A percentile compares a stretch with the other conserved stretches of the same genome.
Evolutionary conservation across 2,888 invertebrate species (phyloP).

Genomic region (Papilio gigon): DNA sequence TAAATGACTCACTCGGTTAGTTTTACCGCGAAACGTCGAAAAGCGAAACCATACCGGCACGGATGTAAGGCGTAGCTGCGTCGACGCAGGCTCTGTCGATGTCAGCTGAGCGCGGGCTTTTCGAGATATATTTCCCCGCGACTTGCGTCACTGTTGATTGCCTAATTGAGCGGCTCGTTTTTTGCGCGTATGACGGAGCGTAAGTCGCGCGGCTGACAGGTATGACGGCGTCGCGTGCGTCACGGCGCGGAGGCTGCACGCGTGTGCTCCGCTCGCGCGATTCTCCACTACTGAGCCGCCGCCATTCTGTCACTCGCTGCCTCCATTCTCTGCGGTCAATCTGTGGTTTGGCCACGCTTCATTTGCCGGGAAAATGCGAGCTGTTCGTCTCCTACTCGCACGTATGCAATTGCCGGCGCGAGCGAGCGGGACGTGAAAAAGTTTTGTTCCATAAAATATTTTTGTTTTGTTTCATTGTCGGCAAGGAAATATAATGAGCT

Average conservation of each 20-base stretch:
- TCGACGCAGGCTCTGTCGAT: conserved; percentile 59
- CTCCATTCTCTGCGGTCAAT: conserved; percentile 83
- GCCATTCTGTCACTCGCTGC: conserved; percentile 82
- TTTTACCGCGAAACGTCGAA: conserved; percentile 41
- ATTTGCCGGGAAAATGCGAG: conserved; percentile 82
- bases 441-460: conserved; percentile 78
- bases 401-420: conserved; percentile 45
- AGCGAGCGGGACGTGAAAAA: conserved; percentile 67
- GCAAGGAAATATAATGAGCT: conserved; percentile 78
- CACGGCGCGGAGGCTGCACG: conserved; percentile 57
- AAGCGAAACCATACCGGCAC: conserved; percentile 38
- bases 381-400: conserved; percentile 63
- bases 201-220: conserved; percentile 57
- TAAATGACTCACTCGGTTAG: conserved; percentile 70
- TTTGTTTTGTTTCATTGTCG: conserved; percentile 79
- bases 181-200: conserved; percentile 50
- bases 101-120: conserved; percentile 67
- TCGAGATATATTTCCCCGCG: conserved; percentile 62
- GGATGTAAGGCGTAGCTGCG: conserved; percentile 47
- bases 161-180: conserved; percentile 48
- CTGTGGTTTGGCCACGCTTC: conserved; percentile 83
- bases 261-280: conserved; percentile 73
- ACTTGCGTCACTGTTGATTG: conserved; percentile 56
- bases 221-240: conserved; percentile 57
- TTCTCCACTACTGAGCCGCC: conserved; percentile 78